Percentiles rank a stretch among this genome's conserved stretches.
Evolutionary conservation across 2,113 vertebrate species (phyloP).

Genomic region (Guaruba guarouba): DNA sequence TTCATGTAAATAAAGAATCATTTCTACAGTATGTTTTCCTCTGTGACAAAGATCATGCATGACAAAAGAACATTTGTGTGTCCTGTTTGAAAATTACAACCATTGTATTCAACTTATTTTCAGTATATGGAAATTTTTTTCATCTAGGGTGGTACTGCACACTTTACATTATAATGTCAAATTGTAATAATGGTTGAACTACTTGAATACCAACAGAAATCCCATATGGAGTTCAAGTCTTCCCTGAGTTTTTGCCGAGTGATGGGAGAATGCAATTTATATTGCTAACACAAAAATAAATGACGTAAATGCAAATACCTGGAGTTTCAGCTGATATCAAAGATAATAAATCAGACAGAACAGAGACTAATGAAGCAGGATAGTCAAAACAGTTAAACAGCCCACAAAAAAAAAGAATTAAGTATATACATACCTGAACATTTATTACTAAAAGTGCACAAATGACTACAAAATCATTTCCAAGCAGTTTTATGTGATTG

Average conservation of each 20-base stretch:
- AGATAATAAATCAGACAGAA: neutral
- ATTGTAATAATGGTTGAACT: constrained; percentile 11
- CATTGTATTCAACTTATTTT: neutral
- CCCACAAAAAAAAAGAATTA: neutral
- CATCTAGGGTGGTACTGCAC: neutral
- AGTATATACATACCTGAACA: neutral
- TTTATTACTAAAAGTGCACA: neutral
- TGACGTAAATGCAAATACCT: neutral
- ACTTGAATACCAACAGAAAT: constrained; percentile 15
- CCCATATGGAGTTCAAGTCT: neutral
- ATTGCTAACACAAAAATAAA: neutral
- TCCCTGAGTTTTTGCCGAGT: neutral
- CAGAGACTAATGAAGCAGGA: neutral
- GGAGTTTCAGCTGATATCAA: neutral
- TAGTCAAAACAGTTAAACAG: constrained; percentile 12
- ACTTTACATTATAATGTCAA: neutral
- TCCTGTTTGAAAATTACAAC: neutral
- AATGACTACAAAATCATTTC: neutral
- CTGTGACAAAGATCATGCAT: neutral
- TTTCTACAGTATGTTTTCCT: neutral
- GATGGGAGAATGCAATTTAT: neutral
- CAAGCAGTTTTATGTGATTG: neutral
- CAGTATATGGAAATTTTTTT: neutral
- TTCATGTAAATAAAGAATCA: neutral
- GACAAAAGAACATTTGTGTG: neutral